A percentile compares a stretch with the other conserved stretches of the same genome.
phyloP scores from a whole-genome alignment of 2,888 invertebrate genomes.

The Onthophagus sagittarius region DNA sequence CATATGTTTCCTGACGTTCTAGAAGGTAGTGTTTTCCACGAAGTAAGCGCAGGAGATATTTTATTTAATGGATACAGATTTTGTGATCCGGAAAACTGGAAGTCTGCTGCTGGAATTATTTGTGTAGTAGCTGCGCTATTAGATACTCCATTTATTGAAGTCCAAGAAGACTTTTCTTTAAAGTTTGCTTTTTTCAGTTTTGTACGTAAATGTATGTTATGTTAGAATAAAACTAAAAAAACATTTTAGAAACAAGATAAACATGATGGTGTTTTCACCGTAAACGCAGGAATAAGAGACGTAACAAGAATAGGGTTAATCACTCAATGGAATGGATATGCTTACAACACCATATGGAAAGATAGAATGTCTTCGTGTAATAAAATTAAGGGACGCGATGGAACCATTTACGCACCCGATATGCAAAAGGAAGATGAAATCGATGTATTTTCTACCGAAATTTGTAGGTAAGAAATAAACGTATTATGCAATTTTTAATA shows the following conservation, averaged over 20 bases:
- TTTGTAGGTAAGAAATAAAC: slow-evolving; percentile 25
- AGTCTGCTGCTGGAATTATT: not conserved
- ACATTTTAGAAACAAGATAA: slow-evolving; percentile 57
- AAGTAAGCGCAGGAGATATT: slow-evolving; percentile 18
- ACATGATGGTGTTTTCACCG: slow-evolving; percentile 57
- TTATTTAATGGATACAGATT: slow-evolving; percentile 20
- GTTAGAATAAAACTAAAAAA: not conserved
- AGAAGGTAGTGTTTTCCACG: slow-evolving; percentile 16
- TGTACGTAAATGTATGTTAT: slow-evolving; percentile 9
- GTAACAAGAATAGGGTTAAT: slow-evolving; percentile 53
- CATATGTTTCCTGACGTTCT: slow-evolving; percentile 13
- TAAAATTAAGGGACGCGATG: slow-evolving; percentile 26
- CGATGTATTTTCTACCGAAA: slow-evolving; percentile 25
- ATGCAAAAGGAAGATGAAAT: slow-evolving; percentile 20
- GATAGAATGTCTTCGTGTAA: slow-evolving; percentile 41
- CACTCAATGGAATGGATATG: slow-evolving; percentile 45
- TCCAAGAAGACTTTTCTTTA: slow-evolving; percentile 7
- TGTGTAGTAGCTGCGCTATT: not conserved
- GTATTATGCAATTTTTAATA: no score
- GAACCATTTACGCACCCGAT: slow-evolving; percentile 24
- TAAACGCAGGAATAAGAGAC: slow-evolving; percentile 55
- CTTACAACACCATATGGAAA: slow-evolving; percentile 37
- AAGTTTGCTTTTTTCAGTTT: slow-evolving; percentile 9
- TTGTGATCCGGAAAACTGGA: slow-evolving; percentile 13
- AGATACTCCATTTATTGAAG: not conserved